phyloP scores from a whole-genome alignment of 2,888 invertebrate species.

The Blomia tropicalis region DNA sequence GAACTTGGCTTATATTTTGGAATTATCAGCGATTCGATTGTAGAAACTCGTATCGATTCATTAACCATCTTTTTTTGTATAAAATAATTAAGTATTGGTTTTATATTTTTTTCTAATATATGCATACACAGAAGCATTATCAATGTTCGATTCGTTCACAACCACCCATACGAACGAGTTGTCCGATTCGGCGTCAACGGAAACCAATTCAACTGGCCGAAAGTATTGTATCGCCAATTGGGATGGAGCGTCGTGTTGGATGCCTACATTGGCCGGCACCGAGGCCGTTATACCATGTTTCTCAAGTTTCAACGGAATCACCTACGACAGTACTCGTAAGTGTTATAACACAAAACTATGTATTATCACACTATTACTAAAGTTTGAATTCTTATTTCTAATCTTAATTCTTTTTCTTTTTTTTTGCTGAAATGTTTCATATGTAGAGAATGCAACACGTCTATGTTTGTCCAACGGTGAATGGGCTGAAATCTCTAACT shows the following conservation, averaged over 20 bases:
- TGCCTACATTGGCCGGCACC: conserved; percentile 52
- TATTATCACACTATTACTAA: background rate
- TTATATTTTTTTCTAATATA: too few species aligned
- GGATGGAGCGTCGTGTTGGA: conserved; percentile 57
- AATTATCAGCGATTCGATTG: too few species aligned
- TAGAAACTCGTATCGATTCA: too few species aligned
- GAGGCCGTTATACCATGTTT: conserved; percentile 59
- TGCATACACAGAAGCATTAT: too few species aligned
- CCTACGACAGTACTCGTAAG: conserved; percentile 68
- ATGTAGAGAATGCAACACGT: conserved; percentile 68
- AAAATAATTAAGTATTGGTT: too few species aligned
- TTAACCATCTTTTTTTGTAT: too few species aligned
- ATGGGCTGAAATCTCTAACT: conserved; percentile 50
- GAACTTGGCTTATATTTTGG: too few species aligned
- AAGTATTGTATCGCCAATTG: conserved; percentile 20
- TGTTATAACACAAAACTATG: too few species aligned
- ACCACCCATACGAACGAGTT: too few species aligned
- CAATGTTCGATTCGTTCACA: too few species aligned
- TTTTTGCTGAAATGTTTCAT: background rate
- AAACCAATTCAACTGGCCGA: background rate
- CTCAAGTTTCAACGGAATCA: conserved; percentile 55
- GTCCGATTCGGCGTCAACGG: background rate
- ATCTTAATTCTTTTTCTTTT: conserved; percentile 30
- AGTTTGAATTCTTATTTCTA: conserved; percentile 2
- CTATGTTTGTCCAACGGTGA: conserved; percentile 58